These are phyloP conservation scores for Masnerella sp. DNA, from an alignment of 2,888 invertebrate species.

Conservation along the genomic window DNA sequence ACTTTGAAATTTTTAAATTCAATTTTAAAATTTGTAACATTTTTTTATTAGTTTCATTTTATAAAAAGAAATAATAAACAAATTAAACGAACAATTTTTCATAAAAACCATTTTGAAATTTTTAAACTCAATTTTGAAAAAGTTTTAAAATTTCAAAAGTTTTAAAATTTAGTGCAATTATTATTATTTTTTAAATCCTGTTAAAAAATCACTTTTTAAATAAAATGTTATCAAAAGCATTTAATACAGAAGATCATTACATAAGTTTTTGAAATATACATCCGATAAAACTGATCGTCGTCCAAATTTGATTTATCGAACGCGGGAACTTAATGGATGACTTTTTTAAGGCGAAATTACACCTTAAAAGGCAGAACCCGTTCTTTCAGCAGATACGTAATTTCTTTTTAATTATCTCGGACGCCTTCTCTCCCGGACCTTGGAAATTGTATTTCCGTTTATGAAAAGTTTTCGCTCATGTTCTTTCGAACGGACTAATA, in stretches of 20 bases:
- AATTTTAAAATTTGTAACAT: no score
- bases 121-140: no score
- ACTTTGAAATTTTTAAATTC: no score
- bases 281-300: background rate
- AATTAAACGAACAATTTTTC: background rate
- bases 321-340: slow-evolving; percentile 3
- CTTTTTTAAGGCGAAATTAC: background rate
- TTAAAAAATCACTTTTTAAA: no score
- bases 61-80: background rate
- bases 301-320: slow-evolving; percentile 2
- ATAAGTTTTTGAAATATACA: background rate
- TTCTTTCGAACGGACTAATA: no score
- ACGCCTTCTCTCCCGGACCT: no score
- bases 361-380: background rate
- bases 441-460: background rate
- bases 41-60: no score
- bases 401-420: slow-evolving; percentile 11
- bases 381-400: slow-evolving; percentile 8
- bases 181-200: no score
- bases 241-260: no score
- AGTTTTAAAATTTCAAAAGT: no score
- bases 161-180: no score
- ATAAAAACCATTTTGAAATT: background rate
- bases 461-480: no score
- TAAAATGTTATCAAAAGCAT: slow-evolving; percentile 1